Base-by-base conservation (phyloP, 2,113 vertebrate species). In the Nyctibius bracteatus region DNA sequence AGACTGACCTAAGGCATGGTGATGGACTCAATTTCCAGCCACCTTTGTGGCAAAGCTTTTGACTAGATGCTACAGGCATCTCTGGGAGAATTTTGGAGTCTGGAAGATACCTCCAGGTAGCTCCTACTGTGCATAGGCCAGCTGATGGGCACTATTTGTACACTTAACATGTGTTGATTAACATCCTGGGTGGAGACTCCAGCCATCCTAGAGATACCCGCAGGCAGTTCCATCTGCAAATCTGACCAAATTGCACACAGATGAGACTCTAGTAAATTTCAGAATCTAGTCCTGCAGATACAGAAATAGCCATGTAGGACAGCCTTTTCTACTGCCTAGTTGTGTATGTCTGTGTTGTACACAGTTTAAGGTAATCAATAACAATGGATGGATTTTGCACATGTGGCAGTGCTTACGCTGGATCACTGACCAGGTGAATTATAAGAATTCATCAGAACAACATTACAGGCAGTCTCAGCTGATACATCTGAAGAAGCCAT, bases 391-490 rank as follows among this genome's bases (percentile, higher is more conserved):
- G 3, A 31, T 25, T 35, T 5, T 55, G 12, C 30, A 43, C 7
- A 15, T 22, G 5, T 49, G 31, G 9, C 6, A 65, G 31, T 3
- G 8, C 7, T 86, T 27, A 41, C 0, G 0, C 5, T 49, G 31
- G 14, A 37, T 6, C 16, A 24, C 37, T 66, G n/a, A 20, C 8
- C 3, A 33, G 2, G 6, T 35, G 12, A 41, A 37, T 37, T 47
- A 2, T 10, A 62, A 58, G 31, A 63, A 72, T 55, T 30, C 13
- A 31, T 25, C 8, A 63, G 39, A 83, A 55, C 24, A 81, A 33
- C 15, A 8, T 22, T n/a, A 74, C 37, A 41, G 9, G 6, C 6
- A 25, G 3, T 25, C 5, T 51, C 35, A 75, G 18, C 24, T 62
- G 27, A 61, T 81, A 8, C 41, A 62, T 37, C 2, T 77, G 2